Base-by-base conservation (phyloP, 2,797 vertebrate genomes). In the Cetoscarus ocellatus region DNA sequence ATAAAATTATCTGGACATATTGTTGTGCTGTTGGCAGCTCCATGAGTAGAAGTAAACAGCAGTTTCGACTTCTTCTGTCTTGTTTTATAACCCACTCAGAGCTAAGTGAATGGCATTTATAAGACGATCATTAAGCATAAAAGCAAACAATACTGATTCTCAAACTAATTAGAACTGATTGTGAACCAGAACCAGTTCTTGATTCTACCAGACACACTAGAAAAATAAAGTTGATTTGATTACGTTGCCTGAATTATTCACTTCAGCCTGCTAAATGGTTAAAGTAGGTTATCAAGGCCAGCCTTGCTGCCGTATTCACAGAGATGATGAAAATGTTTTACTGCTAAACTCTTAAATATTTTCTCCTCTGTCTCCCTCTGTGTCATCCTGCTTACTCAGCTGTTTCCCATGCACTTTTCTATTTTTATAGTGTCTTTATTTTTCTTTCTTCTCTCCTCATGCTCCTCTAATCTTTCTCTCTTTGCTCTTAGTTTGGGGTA, bases 341-440 rank as follows among this genome's bases (percentile, higher is more conserved):
- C 34, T 17, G 14, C 48, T 27, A 27, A 27, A 27, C 27, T 27
- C 27, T 43, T 10, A 10, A 7, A 7, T 0, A 5, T 47, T 54
- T 45, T 54, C 34, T 43, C 18, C 57, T 13, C 12, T 19, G 8
- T 10, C 2, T 39, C n/a, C 13, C 43, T 6, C 12, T 19, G 36
- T 45, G 0, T 70, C 12, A n/a, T 62, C 40, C 10, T 35, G 6
- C 43, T 15, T 19, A 38, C 44, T 1, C 65, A 52, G 7, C 38
- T 39, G 36, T 53, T 77, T 73, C 62, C 57, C 34, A 56, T 68
- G 50, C 50, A 17, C 34, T 48, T 9, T 35, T 73, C 63, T 72
- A 54, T 79, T 67, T 84, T 73, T 76, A 19, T 15, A 53, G 19
- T 15, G 4, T 63, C 51, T 62, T 12, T 72, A 1, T 70, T 73